Base-by-base conservation (phyloP, 92 coral and sea anemone species). In the Porites evermanni region DNA sequence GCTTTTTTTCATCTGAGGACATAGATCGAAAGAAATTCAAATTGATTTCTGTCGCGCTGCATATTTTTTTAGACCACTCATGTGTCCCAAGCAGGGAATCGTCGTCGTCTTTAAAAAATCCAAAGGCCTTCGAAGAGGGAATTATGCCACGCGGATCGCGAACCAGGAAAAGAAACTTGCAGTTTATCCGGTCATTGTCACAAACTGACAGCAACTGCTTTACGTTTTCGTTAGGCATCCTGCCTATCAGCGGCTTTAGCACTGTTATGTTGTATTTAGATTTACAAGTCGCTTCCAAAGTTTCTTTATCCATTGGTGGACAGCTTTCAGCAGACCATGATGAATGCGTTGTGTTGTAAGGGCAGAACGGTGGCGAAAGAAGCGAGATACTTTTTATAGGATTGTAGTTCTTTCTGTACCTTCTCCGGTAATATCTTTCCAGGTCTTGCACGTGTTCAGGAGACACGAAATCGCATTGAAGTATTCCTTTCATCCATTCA, bases 361-460 rank as follows among this genome's bases (percentile, higher is more conserved):
- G 67, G 70, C 89, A 86, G 11, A 85, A 66, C 53, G 89, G 80
- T 1, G 89, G 68, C 4, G 76, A 68, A 17, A 64, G 72, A 4
- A 86, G 52, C 8, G 69, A 32, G 12, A 68, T n/a, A 53, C 89
- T 86, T 50, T 64, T 54, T 19, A 61, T 21, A 1, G 86, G 86
- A 19, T 86, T 65, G 7, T 63, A 60, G 54, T 29, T 84, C 23
- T 16, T 67, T 2, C 65, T 17, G 32, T 53, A 67, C 19, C 52
- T 66, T 8, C 10, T 66, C 2, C 66, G 77, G 51, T 38, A 64
- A 38, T 77, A 85, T 8, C 26, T 10, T 13, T 85, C 67, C 8
- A 85, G 69, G 12, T 72, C 69, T 24, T 23, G 52, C 18, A 53
- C 76, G 67, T 78, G 67, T 13, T 19, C 44, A 20, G 61, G 8